Evolutionary conservation across 2,888 invertebrate genomes (phyloP).

Genomic region (Alsophila aescularia): DNA sequence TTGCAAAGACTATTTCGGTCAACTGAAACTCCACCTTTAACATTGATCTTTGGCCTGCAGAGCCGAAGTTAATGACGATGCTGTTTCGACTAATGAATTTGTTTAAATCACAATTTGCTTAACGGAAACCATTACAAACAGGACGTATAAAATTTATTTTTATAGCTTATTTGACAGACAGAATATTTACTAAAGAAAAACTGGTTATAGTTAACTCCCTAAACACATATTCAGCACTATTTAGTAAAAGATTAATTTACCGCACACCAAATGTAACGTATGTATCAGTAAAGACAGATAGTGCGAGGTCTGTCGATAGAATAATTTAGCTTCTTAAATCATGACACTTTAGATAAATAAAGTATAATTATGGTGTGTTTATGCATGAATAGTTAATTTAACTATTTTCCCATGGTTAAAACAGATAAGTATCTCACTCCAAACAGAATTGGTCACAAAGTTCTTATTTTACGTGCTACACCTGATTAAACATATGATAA

Average conservation of each 20-base stretch:
- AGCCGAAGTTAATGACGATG: conserved; percentile 28
- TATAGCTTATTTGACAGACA: conserved; percentile 43
- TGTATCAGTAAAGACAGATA: neutral
- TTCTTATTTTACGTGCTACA: conserved; percentile 18
- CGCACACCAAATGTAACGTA: neutral
- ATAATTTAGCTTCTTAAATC: conserved; percentile 1
- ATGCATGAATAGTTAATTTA: conserved; percentile 25
- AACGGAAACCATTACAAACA: conserved; percentile 61
- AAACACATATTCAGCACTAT: neutral
- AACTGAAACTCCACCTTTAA: conserved; percentile 20
- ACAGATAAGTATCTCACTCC: conserved; percentile 16
- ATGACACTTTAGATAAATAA: conserved; percentile 8
- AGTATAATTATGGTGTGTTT: conserved; percentile 8
- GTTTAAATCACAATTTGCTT: conserved; percentile 52
- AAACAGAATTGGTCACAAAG: conserved; percentile 24
- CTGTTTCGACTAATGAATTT: conserved; percentile 50
- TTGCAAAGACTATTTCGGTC: conserved; percentile 7
- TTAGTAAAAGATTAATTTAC: neutral
- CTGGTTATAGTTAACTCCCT: conserved; percentile 30
- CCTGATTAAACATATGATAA: conserved; percentile 18
- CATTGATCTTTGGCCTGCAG: conserved; percentile 30
- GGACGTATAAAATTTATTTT: conserved; percentile 65
- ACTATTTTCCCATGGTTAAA: conserved; percentile 22
- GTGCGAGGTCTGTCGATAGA: neutral
- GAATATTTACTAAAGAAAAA: conserved; percentile 13